Base-by-base conservation (phyloP, 2,113 vertebrate genomes). In the Proterorhinus semilunaris region DNA sequence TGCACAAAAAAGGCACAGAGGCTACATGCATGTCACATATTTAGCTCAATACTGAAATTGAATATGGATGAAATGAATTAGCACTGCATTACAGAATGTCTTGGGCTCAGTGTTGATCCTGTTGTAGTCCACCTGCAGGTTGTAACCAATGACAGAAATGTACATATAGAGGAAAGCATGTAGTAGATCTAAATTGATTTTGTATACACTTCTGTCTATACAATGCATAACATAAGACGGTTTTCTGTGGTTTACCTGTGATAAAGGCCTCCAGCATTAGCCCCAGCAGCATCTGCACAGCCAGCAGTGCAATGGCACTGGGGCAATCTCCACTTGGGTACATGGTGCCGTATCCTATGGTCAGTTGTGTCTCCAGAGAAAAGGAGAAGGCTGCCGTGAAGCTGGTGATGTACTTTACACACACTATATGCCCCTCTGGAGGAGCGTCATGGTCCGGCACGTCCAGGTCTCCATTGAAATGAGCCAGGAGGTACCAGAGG, bases 251-350 rank as follows among this genome's bases (percentile, higher is more conserved):
- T 47, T 90, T 95, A 99, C 97, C 98, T 95, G 96, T 99, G 82
- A 98, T 97, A 89, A 99, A 96, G 50, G 98, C 96, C 81, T 99
- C 97, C 79, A 98, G 85, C 96, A 99, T 98, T 77, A 99, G 95
- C 48, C 97, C 96, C 78, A 99, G 91, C 67, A 99, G 91, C 98
- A 99, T 99, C 90, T 99, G 96, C 82, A 98, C 93, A 43, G 96
- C 96, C 59, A 99, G 93, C 70, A 99, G 91, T 2, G 95, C 95
- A 16, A 98, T 96, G 50, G 95, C 96, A 65, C 95, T 96, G 49
- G 95, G 96, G 82, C 98, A 99, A 69, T 98, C 95, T 62, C 96
- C 96, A 3, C 95, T 98, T 68, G 97, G 98, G 81, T 96, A 99
- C 96, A 99, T 99, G 78, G 96, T 98, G 72, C 98, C 98, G 0